These are phyloP conservation scores for Protomyctophum bolini DNA, from an alignment of 2,113 vertebrate species.

Conservation along the genomic window DNA sequence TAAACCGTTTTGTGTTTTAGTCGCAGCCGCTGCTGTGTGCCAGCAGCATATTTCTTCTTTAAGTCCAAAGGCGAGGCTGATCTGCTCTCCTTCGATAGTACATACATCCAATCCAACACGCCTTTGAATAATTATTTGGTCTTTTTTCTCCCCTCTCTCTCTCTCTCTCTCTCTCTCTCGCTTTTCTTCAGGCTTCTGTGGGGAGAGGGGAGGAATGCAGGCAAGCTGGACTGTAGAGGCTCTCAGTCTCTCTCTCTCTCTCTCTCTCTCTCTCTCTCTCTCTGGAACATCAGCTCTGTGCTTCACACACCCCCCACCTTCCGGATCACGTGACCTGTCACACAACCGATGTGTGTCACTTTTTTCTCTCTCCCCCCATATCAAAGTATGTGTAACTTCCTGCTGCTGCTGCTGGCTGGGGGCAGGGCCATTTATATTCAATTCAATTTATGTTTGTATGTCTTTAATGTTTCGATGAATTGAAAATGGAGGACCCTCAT, in stretches of 20 bases:
- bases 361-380: constrained; percentile 47
- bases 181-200: constrained; percentile 57
- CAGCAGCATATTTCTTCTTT: constrained; percentile 14
- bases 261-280: too few relatives aligned
- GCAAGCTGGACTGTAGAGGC: constrained; percentile 57
- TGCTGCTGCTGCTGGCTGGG: too few relatives aligned
- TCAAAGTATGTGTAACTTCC: too few relatives aligned
- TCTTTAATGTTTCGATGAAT: too few relatives aligned
- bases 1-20: constrained; percentile 10
- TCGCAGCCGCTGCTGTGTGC: constrained; percentile 25
- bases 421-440: too few relatives aligned
- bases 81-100: constrained; percentile 29
- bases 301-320: constrained; percentile 50
- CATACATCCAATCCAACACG: constrained; percentile 63
- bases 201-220: constrained; percentile 81
- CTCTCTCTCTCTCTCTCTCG: constrained; percentile 55
- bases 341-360: constrained; percentile 72
- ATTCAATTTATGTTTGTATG: too few relatives aligned
- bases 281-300: too few relatives aligned
- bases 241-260: too few relatives aligned
- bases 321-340: constrained; percentile 79
- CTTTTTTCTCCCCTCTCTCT: constrained; percentile 59
- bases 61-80: constrained; percentile 38
- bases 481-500: too few relatives aligned
- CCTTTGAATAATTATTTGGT: constrained; percentile 67